A percentile compares a stretch with the other conserved stretches of the same genome.
These are phyloP conservation scores for Agriopis marginaria DNA, from an alignment of 2,888 invertebrate genomes.

Conservation along the genomic window DNA sequence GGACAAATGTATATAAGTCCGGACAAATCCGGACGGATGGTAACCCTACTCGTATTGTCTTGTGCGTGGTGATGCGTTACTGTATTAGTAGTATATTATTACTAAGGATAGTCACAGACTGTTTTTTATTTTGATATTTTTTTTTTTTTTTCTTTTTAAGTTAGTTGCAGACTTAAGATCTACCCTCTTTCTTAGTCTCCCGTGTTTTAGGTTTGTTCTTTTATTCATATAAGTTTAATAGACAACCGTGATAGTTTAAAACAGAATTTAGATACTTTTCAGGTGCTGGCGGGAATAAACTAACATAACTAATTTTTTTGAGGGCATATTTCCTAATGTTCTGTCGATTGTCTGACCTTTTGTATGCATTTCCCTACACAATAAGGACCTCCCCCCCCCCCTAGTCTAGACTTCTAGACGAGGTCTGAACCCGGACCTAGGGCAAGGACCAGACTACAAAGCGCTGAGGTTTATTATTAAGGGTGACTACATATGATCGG, in stretches of 20 bases:
- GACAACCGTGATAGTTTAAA: too few species aligned
- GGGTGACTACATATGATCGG: neutral
- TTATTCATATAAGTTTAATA: too few species aligned
- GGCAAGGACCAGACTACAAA: conserved; percentile 33
- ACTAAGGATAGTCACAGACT: too few species aligned
- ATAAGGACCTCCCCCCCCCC: neutral
- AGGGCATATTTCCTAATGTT: neutral
- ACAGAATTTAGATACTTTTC: too few species aligned
- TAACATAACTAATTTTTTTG: neutral
- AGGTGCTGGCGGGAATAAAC: neutral
- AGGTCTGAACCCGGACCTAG: conserved; percentile 23
- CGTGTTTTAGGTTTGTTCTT: too few species aligned
- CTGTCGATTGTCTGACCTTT: neutral
- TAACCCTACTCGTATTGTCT: neutral
- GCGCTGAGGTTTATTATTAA: neutral
- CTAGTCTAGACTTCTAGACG: conserved; percentile 19
- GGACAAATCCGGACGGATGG: too few species aligned
- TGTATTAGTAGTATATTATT: neutral
- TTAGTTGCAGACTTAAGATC: too few species aligned
- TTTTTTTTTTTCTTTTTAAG: too few species aligned
- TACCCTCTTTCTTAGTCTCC: too few species aligned
- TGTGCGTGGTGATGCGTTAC: neutral
- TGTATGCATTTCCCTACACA: conserved; percentile 18
- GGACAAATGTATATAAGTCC: too few species aligned
- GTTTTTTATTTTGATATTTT: too few species aligned